Conservation (phyloP, 2,797 vertebrate genomes). For the Cossypha polioptera region DNA sequence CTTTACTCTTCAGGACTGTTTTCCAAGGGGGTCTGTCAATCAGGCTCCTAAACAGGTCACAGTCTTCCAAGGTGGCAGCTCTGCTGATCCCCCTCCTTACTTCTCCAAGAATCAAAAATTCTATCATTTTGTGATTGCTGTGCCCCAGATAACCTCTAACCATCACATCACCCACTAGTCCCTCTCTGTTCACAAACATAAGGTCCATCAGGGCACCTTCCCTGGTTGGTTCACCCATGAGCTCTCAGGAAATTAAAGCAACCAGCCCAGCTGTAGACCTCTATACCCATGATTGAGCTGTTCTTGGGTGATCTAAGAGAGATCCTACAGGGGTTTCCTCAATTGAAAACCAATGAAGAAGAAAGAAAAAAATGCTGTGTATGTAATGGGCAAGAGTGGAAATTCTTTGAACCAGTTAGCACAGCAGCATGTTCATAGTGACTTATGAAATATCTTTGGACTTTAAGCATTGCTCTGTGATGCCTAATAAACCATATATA, state of each 20-base stretch:
- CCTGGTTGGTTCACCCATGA: neutral
- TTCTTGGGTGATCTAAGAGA: neutral
- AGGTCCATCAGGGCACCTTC: neutral
- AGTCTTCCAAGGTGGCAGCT: neutral
- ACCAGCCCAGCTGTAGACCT: neutral
- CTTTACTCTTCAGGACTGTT: neutral
- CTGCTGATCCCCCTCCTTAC: neutral
- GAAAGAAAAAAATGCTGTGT: neutral
- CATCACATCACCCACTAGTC: neutral
- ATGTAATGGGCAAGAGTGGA: neutral
- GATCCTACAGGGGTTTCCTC: neutral
- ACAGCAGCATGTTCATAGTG: neutral
- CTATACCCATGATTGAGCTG: neutral
- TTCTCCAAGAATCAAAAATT: neutral
- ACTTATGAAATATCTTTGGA: neutral
- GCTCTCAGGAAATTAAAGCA: neutral
- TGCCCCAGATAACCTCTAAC: neutral
- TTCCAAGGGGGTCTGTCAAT: neutral
- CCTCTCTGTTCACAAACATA: neutral
- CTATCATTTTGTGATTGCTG: neutral
- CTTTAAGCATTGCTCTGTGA: neutral
- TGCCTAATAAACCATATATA: neutral
- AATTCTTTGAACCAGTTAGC: neutral
- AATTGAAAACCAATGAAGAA: neutral
- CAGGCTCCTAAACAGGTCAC: neutral